These are phyloP conservation scores for Steinernema hermaphroditum DNA, from an alignment of 2,888 invertebrate genomes.

Conservation along the genomic window DNA sequence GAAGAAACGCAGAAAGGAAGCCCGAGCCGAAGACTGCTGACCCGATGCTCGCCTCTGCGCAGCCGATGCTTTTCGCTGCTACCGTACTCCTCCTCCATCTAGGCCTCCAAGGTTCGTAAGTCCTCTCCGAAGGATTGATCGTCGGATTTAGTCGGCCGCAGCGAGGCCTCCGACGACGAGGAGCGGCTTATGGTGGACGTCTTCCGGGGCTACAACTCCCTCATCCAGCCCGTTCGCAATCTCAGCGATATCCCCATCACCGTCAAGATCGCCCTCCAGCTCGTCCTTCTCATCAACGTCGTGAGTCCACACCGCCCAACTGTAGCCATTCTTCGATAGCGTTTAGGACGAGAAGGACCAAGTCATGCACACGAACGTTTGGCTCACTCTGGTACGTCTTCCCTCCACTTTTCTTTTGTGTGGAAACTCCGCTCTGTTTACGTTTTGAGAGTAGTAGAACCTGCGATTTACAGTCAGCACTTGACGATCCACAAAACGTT, in stretches of 20 bases:
- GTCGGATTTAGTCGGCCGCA: background rate
- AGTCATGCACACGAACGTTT: conserved; percentile 69
- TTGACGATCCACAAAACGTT: too few species aligned
- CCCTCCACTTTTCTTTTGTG: background rate
- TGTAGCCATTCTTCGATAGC: background rate
- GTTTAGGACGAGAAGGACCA: conserved; percentile 68
- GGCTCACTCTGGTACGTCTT: conserved; percentile 69
- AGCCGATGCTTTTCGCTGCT: background rate
- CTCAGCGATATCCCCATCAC: conserved; percentile 65
- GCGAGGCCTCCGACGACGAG: conserved; percentile 66
- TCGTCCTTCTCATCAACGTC: conserved; percentile 70
- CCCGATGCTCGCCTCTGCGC: background rate
- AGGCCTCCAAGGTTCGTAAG: background rate
- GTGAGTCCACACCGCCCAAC: conserved; percentile 64
- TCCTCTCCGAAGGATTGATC: background rate
- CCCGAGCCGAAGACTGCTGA: background rate
- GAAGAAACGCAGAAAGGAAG: conserved; percentile 1
- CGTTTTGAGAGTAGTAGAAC: too few species aligned
- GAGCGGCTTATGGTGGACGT: conserved; percentile 69
- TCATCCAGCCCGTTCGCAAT: conserved; percentile 69
- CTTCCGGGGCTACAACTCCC: conserved; percentile 70
- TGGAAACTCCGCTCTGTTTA: background rate
- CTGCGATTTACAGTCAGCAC: too few species aligned
- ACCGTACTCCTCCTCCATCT: background rate
- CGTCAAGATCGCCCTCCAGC: conserved; percentile 62